A percentile compares a stretch with the other conserved stretches of the same genome.
These are phyloP conservation scores for Cladopsammia gracilis DNA, from an alignment of 64 coral and sea anemone species.

Conservation along the genomic window DNA sequence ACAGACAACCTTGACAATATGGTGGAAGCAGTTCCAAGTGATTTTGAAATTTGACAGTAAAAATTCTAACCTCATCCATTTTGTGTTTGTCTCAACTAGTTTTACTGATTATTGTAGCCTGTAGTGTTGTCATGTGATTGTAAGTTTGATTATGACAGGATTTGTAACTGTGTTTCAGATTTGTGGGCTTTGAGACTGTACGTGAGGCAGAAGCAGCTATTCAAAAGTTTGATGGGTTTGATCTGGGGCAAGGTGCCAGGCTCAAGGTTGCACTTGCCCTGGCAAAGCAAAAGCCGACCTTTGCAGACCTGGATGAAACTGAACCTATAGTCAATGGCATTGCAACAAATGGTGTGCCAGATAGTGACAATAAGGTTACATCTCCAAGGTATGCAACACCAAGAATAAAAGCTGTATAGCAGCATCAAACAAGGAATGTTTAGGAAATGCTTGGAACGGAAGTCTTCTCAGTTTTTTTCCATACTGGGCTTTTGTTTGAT, in stretches of 20 bases:
- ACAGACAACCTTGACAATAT: no score
- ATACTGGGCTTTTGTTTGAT: no score
- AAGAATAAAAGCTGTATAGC: not conserved
- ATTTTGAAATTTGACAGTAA: no score
- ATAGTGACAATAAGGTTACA: not conserved
- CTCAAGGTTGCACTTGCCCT: slow-evolving; percentile 69
- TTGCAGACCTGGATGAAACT: not conserved
- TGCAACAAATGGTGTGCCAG: not conserved
- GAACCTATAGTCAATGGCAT: not conserved
- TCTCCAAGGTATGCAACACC: not conserved
- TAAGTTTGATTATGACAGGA: not conserved
- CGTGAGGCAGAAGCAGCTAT: slow-evolving; percentile 81
- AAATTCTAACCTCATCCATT: no score
- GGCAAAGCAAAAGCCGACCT: slow-evolving; percentile 13
- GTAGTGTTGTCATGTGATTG: not conserved
- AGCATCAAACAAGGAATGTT: no score
- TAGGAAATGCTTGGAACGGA: no score
- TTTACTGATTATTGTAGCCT: no score
- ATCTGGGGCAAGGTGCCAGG: slow-evolving; percentile 67
- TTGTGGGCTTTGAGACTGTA: slow-evolving; percentile 77
- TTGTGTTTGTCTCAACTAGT: no score
- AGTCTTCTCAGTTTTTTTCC: no score
- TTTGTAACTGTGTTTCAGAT: slow-evolving; percentile 51
- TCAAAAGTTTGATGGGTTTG: slow-evolving; percentile 83
- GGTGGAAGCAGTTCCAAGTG: no score